A percentile compares a stretch with the other conserved stretches of the same genome.
phyloP scores from a whole-genome alignment of 1,140 invertebrate genomes.

The Heliconius melpomene region DNA sequence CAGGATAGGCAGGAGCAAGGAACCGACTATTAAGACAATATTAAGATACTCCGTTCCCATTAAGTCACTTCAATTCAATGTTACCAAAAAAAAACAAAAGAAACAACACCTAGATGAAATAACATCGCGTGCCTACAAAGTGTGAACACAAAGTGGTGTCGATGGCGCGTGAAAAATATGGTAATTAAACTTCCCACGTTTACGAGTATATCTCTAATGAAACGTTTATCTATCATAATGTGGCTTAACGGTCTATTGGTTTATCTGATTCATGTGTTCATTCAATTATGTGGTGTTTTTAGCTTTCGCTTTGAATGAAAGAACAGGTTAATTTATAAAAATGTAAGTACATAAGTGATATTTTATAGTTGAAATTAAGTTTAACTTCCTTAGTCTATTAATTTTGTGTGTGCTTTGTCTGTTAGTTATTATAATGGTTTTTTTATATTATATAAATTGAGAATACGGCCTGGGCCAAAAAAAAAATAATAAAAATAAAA shows the following conservation, averaged over 20 bases:
- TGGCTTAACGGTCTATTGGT: neutral
- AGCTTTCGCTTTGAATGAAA: neutral
- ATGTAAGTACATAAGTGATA: too few relatives aligned
- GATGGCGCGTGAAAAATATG: constrained; percentile 23
- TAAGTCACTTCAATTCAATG: too few relatives aligned
- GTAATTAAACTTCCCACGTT: constrained; percentile 17
- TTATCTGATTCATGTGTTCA: neutral
- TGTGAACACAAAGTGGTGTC: constrained; percentile 12
- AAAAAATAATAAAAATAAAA: too few relatives aligned
- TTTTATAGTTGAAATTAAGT: too few relatives aligned
- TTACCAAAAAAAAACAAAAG: neutral
- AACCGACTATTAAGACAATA: too few relatives aligned
- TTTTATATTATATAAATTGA: too few relatives aligned
- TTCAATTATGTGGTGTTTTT: neutral
- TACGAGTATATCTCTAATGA: neutral
- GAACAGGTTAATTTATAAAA: neutral
- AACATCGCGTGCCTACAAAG: constrained; percentile 19
- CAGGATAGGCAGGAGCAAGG: too few relatives aligned
- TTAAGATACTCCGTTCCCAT: too few relatives aligned
- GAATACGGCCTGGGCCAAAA: too few relatives aligned
- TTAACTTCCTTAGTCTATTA: too few relatives aligned
- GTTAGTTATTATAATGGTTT: too few relatives aligned
- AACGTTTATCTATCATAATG: constrained; percentile 7
- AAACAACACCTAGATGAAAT: neutral
- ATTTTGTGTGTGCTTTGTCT: too few relatives aligned